These are phyloP conservation scores for Vanessa tameamea DNA, from an alignment of 1,140 invertebrate species.

Conservation along the genomic window DNA sequence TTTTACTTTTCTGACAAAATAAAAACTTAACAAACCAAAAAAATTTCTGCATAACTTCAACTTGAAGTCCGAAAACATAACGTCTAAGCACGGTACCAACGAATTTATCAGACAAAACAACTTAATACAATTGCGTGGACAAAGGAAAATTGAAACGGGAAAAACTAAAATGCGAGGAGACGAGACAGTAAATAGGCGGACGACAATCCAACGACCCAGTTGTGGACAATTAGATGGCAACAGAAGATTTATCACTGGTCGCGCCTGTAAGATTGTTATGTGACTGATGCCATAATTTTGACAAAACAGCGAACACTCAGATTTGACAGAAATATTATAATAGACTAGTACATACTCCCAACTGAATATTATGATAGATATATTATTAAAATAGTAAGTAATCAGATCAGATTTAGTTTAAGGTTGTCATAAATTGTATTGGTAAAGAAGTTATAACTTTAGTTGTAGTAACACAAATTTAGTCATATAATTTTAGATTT, in stretches of 20 bases:
- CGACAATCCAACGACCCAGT: slow-evolving; percentile 68
- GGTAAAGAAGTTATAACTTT: no score
- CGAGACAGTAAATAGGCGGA: slow-evolving; percentile 58
- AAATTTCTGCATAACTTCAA: slow-evolving; percentile 13
- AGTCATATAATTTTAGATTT: no score
- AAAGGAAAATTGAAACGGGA: slow-evolving; percentile 68
- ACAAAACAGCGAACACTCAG: slow-evolving; percentile 19
- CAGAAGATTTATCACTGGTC: slow-evolving; percentile 62
- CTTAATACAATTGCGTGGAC: slow-evolving; percentile 56
- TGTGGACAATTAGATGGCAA: slow-evolving; percentile 66
- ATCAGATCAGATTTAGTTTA: no score
- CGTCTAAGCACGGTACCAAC: slow-evolving; percentile 30
- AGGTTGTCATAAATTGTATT: no score
- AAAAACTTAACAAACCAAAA: slow-evolving; percentile 13
- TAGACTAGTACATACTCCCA: background rate
- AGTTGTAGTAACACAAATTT: no score
- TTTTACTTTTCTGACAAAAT: slow-evolving; percentile 19
- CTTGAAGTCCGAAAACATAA: slow-evolving; percentile 25
- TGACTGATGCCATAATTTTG: slow-evolving; percentile 46
- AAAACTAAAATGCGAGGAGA: slow-evolving; percentile 53
- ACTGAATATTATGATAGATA: no score
- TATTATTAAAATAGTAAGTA: no score
- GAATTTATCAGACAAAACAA: slow-evolving; percentile 54
- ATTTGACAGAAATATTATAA: slow-evolving; percentile 14
- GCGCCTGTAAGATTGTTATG: slow-evolving; percentile 43